Percentiles rank a stretch among this genome's conserved stretches.
phyloP scores from a whole-genome alignment of 2,888 invertebrate species.

The Aproaerema taeniolella region DNA sequence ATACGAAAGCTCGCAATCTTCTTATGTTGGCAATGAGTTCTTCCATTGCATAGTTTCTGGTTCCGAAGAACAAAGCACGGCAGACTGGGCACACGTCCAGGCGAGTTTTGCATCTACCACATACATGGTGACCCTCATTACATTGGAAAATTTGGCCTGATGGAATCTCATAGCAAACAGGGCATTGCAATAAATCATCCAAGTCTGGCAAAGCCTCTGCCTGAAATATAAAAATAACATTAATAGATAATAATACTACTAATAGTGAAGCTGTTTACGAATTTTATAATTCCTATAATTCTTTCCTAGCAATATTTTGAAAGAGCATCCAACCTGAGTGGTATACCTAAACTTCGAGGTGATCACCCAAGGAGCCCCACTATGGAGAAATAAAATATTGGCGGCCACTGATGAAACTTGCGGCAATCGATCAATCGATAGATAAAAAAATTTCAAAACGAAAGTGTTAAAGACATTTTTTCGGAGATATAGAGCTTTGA shows the following conservation, averaged over 20 bases:
- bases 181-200: constrained; percentile 76
- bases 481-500: constrained; percentile 36
- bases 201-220: constrained; percentile 59
- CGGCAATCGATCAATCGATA: no score
- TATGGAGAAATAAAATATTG: no score
- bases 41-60: constrained; percentile 76
- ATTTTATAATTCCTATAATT: no score
- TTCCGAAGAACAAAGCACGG: constrained; percentile 64
- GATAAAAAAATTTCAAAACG: no score
- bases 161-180: constrained; percentile 75
- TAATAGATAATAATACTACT: not conserved
- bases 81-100: constrained; percentile 73
- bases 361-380: no score
- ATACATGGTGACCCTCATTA: constrained; percentile 76
- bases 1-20: constrained; percentile 62
- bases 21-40: constrained; percentile 68
- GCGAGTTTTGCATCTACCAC: constrained; percentile 63
- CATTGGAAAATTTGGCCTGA: constrained; percentile 70
- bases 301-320: no score
- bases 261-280: no score
- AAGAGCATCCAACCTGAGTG: no score
- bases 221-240: constrained; percentile 28
- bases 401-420: no score
- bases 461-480: constrained; percentile 61
- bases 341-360: no score